Base-by-base conservation (phyloP, 64 coral and sea anemone genomes). In the Porites australiensis region DNA sequence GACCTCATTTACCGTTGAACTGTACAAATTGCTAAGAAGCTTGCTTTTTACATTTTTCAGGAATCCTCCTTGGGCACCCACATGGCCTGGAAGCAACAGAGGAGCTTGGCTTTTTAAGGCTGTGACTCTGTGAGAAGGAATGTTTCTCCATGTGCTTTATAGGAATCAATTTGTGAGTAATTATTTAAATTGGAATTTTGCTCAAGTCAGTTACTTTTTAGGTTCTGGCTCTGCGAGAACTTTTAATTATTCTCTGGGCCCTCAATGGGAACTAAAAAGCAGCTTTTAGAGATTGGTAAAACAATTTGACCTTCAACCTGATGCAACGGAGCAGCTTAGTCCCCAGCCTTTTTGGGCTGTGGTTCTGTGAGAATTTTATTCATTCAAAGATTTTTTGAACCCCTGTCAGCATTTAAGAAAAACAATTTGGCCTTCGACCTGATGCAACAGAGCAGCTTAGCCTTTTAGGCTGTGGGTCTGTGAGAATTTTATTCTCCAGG, bases 71-170 rank as follows among this genome's bases (percentile, higher is more conserved):
- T 55, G 53, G 64, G 64, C 5, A 63, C 64, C 6, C 15, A 13
- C 2, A 67, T 67, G 64, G 64, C 9, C 15, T 67, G 15, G 64
- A 66, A 20, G 64, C 64, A 66, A 66, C 64, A 66, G 64, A 66
- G 72, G 72, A 45, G 72, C 72, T 75, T 75, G 72, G 72, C 72
- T 16, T 75, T 48, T 47, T 75, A 2, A 75, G 43, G 37, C 43
- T 47, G 72, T 13, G 13, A 3, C 44, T 75, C 72, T 75, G 72
- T 75, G 66, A 75, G 66, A 70, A 70, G 27, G 8, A 7, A 7
- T n/a, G 20, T 70, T 70, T 70, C 66, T 70, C 66, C n/a, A 23
- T 8, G 66, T 70, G 66, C 66, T 70, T 70, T 21, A 5, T 37
- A 22, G 66, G 66, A 21, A 70, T 22, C 8, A 70, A 70, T 23